A percentile compares a stretch with the other conserved stretches of the same genome.
Conservation (phyloP, 2,113 vertebrate genomes). For the Nothocercus nigrocapillus region DNA sequence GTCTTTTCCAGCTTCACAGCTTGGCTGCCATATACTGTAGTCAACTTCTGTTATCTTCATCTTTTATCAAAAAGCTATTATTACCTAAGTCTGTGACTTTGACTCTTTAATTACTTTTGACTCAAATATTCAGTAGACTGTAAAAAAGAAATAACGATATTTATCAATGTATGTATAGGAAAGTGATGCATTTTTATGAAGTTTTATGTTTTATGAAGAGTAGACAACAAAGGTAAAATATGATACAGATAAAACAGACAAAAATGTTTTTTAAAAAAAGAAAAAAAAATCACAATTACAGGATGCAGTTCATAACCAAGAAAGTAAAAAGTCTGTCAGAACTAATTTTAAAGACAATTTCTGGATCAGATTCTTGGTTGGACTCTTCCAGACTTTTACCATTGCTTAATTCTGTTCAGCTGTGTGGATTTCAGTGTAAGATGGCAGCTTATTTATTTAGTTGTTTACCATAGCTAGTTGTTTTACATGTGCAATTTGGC, state of each 20-base stretch:
- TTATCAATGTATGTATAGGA: background rate
- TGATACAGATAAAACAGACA: background rate
- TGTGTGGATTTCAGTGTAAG: background rate
- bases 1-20: background rate
- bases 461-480: background rate
- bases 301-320: background rate
- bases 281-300: background rate
- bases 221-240: background rate
- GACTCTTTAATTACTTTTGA: background rate
- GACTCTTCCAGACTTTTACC: background rate
- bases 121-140: background rate
- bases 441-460: background rate
- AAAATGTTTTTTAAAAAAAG: background rate
- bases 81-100: background rate
- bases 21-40: background rate
- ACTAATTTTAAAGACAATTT: background rate
- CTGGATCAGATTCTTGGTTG: background rate
- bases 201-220: background rate
- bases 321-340: fast-evolving
- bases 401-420: background rate
- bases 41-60: background rate
- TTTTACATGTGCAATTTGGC: background rate
- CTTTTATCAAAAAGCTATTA: background rate
- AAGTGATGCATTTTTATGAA: background rate
- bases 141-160: background rate